These are phyloP conservation scores for Lycodopsis pacificus DNA, from an alignment of 2,797 vertebrate genomes.

Conservation along the genomic window DNA sequence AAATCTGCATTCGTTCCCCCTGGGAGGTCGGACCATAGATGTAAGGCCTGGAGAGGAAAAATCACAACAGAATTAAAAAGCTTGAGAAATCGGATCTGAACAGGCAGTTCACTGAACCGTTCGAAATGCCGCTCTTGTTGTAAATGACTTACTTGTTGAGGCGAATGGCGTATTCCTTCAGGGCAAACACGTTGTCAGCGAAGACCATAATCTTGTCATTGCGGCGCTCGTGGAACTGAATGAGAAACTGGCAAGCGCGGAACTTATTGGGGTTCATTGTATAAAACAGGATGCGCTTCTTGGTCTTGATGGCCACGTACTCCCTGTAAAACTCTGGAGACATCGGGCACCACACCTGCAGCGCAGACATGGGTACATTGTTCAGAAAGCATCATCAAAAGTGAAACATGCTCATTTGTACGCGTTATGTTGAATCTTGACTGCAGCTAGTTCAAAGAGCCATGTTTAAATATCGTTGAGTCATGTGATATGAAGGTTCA, in stretches of 20 bases:
- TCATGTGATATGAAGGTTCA: not conserved
- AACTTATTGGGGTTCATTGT: constrained; percentile 99
- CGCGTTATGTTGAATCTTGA: not conserved
- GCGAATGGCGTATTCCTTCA: constrained; percentile 96
- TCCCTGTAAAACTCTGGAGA: constrained; percentile 98
- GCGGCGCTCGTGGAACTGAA: constrained; percentile 96
- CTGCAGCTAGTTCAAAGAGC: not conserved
- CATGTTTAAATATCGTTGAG: not conserved
- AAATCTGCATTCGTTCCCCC: constrained; percentile 98
- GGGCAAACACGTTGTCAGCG: constrained; percentile 97
- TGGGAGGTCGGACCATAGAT: constrained; percentile 99
- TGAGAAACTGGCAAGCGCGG: constrained; percentile 97
- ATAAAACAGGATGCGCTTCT: constrained; percentile 96
- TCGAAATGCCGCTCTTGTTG: not conserved
- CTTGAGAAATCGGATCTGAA: not conserved
- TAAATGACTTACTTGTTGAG: constrained; percentile 92
- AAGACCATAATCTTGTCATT: constrained; percentile 99
- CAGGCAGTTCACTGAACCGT: not conserved
- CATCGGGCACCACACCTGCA: constrained; percentile 99
- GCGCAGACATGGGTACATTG: constrained; percentile 3
- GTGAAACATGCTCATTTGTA: not conserved
- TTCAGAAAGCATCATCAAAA: not conserved
- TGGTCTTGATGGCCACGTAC: constrained; percentile 97
- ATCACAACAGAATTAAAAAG: constrained; percentile 1
- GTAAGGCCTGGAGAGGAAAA: constrained; percentile 86